Conservation (phyloP, 2,113 vertebrate species). For the Pipra filicauda region DNA sequence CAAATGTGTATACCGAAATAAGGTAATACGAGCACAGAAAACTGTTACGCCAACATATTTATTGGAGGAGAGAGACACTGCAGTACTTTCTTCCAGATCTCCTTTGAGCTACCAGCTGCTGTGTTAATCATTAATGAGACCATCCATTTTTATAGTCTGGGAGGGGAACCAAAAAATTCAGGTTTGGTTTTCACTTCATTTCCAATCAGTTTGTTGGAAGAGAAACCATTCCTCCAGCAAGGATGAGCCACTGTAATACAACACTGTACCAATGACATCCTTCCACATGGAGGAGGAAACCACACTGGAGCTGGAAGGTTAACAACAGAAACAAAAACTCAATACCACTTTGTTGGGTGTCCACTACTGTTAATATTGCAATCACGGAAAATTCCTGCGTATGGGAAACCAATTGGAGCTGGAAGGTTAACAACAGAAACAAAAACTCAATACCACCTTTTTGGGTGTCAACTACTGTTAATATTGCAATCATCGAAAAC, state of each 20-base stretch:
- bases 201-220: slow-evolving; percentile 37
- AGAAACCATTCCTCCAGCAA: slow-evolving; percentile 33
- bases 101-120: slow-evolving; percentile 21
- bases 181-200: slow-evolving; percentile 48
- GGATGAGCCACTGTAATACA: slow-evolving; percentile 9
- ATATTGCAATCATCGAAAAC: background rate
- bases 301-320: background rate
- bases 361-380: background rate
- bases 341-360: background rate
- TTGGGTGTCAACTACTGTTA: background rate
- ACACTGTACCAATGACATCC: slow-evolving; percentile 31
- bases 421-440: slow-evolving; percentile 16
- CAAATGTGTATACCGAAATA: background rate
- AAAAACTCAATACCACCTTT: background rate
- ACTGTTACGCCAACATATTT: background rate
- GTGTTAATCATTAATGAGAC: slow-evolving; percentile 57
- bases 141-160: slow-evolving; percentile 19
- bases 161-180: slow-evolving; percentile 45
- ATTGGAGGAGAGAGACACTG: background rate
- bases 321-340: background rate
- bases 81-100: background rate
- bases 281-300: background rate
- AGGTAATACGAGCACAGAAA: background rate
- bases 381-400: background rate
- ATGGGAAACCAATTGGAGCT: background rate